These are phyloP conservation scores for Stegophylla sp. DNA, from an alignment of 2,888 invertebrate species.

Conservation along the genomic window DNA sequence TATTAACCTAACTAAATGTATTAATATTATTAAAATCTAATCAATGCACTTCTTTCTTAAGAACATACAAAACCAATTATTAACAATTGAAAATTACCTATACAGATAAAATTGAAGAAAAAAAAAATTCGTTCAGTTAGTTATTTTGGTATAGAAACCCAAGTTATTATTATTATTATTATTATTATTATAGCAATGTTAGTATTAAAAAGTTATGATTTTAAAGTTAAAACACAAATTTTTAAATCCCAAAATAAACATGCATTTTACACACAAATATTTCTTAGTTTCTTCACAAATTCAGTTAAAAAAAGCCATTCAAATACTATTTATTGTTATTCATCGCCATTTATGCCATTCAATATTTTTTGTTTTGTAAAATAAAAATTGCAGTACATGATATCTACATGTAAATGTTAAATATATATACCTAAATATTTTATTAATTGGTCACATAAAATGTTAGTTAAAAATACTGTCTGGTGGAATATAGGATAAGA, in stretches of 20 bases:
- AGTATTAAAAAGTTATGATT: slow-evolving; percentile 14
- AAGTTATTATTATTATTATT: slow-evolving; percentile 7
- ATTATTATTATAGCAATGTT: slow-evolving; percentile 28
- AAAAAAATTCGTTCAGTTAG: background rate
- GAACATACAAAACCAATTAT: slow-evolving; percentile 6
- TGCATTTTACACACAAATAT: background rate
- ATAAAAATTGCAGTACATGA: background rate
- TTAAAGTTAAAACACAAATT: background rate
- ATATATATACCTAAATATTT: too few relatives aligned
- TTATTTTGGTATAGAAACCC: slow-evolving; percentile 10
- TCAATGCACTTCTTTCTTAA: background rate
- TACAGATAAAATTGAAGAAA: background rate
- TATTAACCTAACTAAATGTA: background rate
- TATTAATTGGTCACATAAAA: too few relatives aligned
- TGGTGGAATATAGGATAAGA: too few relatives aligned
- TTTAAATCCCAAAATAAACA: slow-evolving; percentile 12
- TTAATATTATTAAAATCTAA: background rate
- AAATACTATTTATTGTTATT: background rate
- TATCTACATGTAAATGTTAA: too few relatives aligned
- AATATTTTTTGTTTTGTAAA: background rate
- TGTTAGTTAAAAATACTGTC: too few relatives aligned
- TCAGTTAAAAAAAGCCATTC: slow-evolving; percentile 4
- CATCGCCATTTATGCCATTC: background rate
- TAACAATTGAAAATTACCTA: background rate
- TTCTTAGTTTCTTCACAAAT: background rate